These are phyloP conservation scores for Rhinolophus ferrumequinum DNA, from an alignment of 2,113 vertebrate genomes.

Conservation along the genomic window DNA sequence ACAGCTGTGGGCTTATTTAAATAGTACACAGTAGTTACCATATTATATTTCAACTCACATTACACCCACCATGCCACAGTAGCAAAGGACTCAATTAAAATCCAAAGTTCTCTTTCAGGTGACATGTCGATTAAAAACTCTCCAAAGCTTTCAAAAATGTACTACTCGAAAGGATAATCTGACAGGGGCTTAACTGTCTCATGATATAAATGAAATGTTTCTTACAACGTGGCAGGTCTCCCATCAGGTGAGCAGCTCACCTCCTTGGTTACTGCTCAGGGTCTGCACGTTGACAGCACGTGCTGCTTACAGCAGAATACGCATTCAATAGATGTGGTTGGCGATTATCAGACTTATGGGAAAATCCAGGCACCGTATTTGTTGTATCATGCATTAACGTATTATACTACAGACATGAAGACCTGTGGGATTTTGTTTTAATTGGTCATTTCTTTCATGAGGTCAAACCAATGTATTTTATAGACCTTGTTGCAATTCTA, in stretches of 20 bases:
- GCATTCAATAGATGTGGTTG: not conserved
- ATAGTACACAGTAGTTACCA: not conserved
- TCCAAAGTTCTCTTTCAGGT: not conserved
- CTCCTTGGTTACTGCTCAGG: not conserved
- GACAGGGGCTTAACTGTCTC: not conserved
- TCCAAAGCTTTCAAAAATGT: not conserved
- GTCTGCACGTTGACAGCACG: not conserved
- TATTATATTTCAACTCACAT: conserved; percentile 2
- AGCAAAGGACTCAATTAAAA: not conserved
- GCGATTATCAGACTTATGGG: not conserved
- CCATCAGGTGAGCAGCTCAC: not conserved
- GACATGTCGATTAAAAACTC: not conserved
- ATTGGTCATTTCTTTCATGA: not conserved
- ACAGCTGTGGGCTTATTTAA: conserved; percentile 14
- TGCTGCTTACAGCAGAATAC: not conserved
- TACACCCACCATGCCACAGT: conserved; percentile 9
- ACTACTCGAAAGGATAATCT: not conserved
- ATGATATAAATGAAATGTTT: not conserved
- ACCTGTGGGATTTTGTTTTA: not conserved
- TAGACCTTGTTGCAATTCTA: not conserved
- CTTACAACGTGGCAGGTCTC: not conserved
- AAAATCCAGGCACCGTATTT: not conserved
- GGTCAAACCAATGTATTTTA: not conserved
- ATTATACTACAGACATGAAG: not conserved
- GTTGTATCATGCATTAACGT: not conserved